These are phyloP conservation scores for Poecilobothrus nobilitatus DNA, from an alignment of 2,888 invertebrate genomes.

Conservation along the genomic window DNA sequence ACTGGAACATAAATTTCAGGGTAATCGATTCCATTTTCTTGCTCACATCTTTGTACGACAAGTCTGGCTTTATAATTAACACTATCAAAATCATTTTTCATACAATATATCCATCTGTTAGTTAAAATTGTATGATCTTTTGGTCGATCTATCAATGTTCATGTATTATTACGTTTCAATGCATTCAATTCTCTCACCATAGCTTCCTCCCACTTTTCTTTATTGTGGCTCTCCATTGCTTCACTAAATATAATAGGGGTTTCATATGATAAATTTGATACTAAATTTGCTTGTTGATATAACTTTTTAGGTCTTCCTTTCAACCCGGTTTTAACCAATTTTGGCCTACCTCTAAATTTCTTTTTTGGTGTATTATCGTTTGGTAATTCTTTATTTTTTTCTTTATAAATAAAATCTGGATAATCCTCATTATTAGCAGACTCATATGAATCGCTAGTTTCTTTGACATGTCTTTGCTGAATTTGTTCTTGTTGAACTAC, in stretches of 20 bases:
- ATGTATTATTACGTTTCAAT: neutral
- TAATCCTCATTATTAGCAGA: neutral
- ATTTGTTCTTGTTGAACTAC: too few species aligned
- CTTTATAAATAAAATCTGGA: neutral
- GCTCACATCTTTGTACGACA: too few species aligned
- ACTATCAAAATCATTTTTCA: neutral
- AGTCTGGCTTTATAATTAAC: too few species aligned
- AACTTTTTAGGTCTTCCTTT: neutral
- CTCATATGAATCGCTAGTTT: too few species aligned
- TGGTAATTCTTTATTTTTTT: neutral
- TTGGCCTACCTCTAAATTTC: neutral
- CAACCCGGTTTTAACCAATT: neutral
- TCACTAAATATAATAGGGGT: neutral
- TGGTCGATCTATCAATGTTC: neutral
- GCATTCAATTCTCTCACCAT: neutral
- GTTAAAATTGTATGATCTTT: neutral
- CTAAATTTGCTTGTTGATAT: neutral
- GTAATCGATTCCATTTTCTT: constrained; percentile 19
- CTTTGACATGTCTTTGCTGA: too few species aligned
- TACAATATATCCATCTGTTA: neutral
- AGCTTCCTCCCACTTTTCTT: neutral
- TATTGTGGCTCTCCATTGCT: neutral
- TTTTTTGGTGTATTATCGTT: neutral
- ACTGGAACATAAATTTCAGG: constrained; percentile 19
- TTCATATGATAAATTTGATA: neutral